Conservation (phyloP, 2,797 vertebrate species). For the Periophthalmus magnuspinnatus region DNA sequence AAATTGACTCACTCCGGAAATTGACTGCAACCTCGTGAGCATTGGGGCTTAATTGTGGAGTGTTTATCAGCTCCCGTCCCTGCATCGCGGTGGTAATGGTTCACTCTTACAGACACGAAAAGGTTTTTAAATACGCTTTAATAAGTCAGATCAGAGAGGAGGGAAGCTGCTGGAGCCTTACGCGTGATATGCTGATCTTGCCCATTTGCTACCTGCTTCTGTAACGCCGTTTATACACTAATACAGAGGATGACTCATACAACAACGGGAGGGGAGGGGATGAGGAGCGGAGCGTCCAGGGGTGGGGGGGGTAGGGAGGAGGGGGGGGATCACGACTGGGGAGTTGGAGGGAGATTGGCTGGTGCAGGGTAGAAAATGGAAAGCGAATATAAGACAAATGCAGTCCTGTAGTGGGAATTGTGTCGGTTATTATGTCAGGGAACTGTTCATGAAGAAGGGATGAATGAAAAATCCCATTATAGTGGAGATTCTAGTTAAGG, state of each 20-base stretch:
- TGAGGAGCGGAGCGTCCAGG: slow-evolving; percentile 24
- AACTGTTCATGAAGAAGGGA: not conserved
- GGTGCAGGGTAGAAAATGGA: slow-evolving; percentile 1
- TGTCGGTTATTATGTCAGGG: not conserved
- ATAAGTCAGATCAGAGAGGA: slow-evolving; percentile 69
- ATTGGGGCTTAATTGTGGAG: slow-evolving; percentile 46
- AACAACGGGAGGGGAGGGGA: slow-evolving; percentile 21
- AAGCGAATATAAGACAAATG: not conserved
- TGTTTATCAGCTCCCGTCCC: slow-evolving; percentile 49
- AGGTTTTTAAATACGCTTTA: slow-evolving; percentile 60
- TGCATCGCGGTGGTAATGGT: slow-evolving; percentile 44
- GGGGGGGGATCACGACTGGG: slow-evolving; percentile 38
- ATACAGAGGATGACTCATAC: slow-evolving; percentile 72
- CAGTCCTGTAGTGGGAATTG: slow-evolving; percentile 12
- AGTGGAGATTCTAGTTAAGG: not conserved
- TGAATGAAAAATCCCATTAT: not conserved
- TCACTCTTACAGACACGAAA: slow-evolving; percentile 51
- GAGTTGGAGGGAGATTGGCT: slow-evolving; percentile 41
- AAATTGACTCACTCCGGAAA: slow-evolving; percentile 42
- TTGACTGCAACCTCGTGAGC: slow-evolving; percentile 45
- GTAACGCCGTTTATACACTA: slow-evolving; percentile 61
- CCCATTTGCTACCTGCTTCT: slow-evolving; percentile 58
- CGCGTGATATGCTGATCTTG: slow-evolving; percentile 63
- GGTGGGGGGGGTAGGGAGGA: no score
- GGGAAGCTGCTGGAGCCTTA: slow-evolving; percentile 58